Base-by-base conservation (phyloP, 2,797 vertebrate species). In the Lacerta viridis region DNA sequence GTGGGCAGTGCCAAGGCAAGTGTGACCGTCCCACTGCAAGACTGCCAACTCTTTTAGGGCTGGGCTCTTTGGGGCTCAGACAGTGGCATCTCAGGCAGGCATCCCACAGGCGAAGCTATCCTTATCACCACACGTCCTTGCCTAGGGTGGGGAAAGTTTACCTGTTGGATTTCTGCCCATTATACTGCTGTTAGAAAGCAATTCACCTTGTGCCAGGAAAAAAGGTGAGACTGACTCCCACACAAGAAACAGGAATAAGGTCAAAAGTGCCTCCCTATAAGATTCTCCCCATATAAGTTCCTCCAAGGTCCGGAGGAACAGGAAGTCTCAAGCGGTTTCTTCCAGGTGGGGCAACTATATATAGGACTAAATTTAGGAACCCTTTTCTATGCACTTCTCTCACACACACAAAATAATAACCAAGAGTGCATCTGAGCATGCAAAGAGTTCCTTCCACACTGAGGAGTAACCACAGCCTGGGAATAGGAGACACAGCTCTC, bases 31-130 rank as follows among this genome's bases (percentile, higher is more conserved):
- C 3, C 59, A 27, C 11, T 5, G 15, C 59, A 41, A 27, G 61
- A 5, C 36, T 7, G 36, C 36, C 61, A 39, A 20, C 23, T 69
- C 9, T 29, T 17, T 20, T 6, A 7, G 15, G 17, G 11, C 7
- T 0, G 0, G 3, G 61, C 23, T 33, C 20, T 25, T 3, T 5
- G n/a, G 3, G 10, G 55, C n/a, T 15, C 20, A 4, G 50, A 5
- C 36, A 1, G 61, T 25, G 3, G 43, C 7, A 15, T 11, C 39
- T 20, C 41, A 41, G 80, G 61, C 61, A 6, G 6, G 4, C 6
- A 15, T 27, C 15, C 25, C 25, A 68, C 66, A 33, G 66, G 68
- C 1, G 29, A 50, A 50, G 43, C 43, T 33, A 33, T 4, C 7
- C 64, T 39, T 4, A 10, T 64, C 15, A 13, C 50, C 50, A 50